Conservation (phyloP, 2,113 vertebrate genomes). For the Oncorhynchus clarkii region DNA sequence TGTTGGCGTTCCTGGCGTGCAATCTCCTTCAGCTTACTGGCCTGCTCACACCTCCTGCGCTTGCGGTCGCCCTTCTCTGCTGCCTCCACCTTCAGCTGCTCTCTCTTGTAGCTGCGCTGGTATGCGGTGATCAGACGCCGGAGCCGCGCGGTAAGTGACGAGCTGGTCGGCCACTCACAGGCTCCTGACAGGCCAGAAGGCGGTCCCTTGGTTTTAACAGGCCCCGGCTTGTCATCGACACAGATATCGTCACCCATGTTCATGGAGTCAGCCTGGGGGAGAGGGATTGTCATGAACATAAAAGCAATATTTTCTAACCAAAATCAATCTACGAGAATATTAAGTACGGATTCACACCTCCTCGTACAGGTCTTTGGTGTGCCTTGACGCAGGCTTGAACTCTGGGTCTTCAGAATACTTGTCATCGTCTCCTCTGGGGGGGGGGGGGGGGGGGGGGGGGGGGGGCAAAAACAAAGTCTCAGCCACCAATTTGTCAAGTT, state of each 20-base stretch:
- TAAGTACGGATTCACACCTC: constrained; percentile 71
- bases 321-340: no score
- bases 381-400: constrained; percentile 83
- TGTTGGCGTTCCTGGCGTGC: constrained; percentile 88
- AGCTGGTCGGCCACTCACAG: constrained; percentile 85
- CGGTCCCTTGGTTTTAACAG: constrained; percentile 40
- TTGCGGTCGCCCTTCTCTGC: constrained; percentile 87
- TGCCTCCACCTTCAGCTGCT: constrained; percentile 89
- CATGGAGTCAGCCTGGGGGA: constrained; percentile 78
- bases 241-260: constrained; percentile 86
- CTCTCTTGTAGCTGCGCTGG: constrained; percentile 87
- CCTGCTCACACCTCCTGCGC: constrained; percentile 85
- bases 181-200: constrained; percentile 64
- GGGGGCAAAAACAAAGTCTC: background rate
- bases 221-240: constrained; percentile 78
- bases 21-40: constrained; percentile 89
- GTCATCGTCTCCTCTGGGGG: constrained; percentile 81
- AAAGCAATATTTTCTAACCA: no score
- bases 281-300: background rate
- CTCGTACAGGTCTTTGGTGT: constrained; percentile 82
- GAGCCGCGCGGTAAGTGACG: constrained; percentile 84
- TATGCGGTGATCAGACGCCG: constrained; percentile 87
- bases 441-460: constrained; percentile 11
- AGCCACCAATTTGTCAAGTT: background rate
- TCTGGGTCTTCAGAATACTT: constrained; percentile 91